Base-by-base conservation (phyloP, 2,888 invertebrate species). In the Sinodicranocentrus sp. region DNA sequence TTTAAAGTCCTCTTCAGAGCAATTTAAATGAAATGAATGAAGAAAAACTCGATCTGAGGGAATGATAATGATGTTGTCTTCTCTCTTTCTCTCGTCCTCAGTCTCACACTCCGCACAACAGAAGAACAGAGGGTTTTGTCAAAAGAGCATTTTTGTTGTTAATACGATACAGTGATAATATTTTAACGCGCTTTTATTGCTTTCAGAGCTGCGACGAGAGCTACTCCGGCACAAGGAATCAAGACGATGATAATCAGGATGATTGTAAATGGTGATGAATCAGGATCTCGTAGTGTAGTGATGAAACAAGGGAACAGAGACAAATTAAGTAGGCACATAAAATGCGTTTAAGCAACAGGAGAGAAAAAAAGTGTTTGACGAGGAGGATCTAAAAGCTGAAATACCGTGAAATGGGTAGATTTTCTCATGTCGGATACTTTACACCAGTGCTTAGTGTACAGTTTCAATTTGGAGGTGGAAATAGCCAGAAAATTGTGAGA, bases 111-210 rank as follows among this genome's bases (percentile, higher is more conserved):
- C 3, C 10, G 19, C 17, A 21, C n/a, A 43, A 43, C 26, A 61
- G 26, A n/a, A 76, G 33, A 72, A 44, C 39, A 67, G n/a, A 54
- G 39, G 15, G 26, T 43, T 43, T 65, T 23, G 33, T 26, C 26
- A 71, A 75, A 73, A 61, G 73, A 48, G 33, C 73, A 75, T 72
- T 77, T 52, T 54, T 39, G 48, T n/a, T 59, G 68, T 68, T 67
- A 68, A 77, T 61, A 65, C 61, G 70, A 70, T 70, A 78, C 70
- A 61, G 70, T 71, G 79, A 79, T 79, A 79, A 71, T 79, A 71
- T 79, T 79, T 79, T 71, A 79, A 79, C 70, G 79, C 79, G 70
- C 70, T 79, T 79, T 79, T 79, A 79, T 79, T 79, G 63, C 79
- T 59, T 70, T 78, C 44, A 23, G 10, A 17, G 15, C 19, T 21